Evolutionary conservation across 30 jellyfish, hydroid and myxozoan species (phyloP).

Genomic region (Turritopsis rubra): DNA sequence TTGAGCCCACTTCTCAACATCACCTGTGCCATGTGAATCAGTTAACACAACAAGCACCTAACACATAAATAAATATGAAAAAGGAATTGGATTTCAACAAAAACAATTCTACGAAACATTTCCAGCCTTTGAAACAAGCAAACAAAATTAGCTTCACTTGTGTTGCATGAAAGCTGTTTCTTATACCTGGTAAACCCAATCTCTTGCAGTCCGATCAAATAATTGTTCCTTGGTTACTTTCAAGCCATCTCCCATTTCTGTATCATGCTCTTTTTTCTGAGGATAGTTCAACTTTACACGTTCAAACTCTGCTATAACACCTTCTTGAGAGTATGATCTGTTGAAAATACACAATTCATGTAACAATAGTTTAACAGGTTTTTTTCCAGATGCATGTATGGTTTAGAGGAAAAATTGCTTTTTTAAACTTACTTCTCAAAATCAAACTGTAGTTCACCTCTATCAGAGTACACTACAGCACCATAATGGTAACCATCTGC

Average conservation of each 20-base stretch:
- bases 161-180: not conserved
- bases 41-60: slow-evolving; percentile 29
- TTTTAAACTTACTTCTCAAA: slow-evolving; percentile 37
- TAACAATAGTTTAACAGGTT: not conserved
- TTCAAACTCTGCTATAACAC: slow-evolving; percentile 24
- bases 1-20: slow-evolving; percentile 25
- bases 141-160: too few relatives aligned
- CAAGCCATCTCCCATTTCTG: slow-evolving; percentile 28
- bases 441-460: slow-evolving; percentile 31
- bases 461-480: slow-evolving; percentile 29
- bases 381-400: not conserved
- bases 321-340: slow-evolving; percentile 20
- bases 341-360: not conserved
- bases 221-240: slow-evolving; percentile 26
- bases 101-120: too few relatives aligned
- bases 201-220: slow-evolving; percentile 30
- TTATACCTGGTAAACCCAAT: slow-evolving; percentile 38
- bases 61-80: not conserved
- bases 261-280: slow-evolving; percentile 8
- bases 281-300: slow-evolving; percentile 1
- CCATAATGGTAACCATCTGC: slow-evolving; percentile 34
- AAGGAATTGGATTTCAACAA: not conserved
- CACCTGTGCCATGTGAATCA: slow-evolving; percentile 24
- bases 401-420: not conserved
- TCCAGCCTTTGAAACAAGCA: too few relatives aligned